A percentile compares a stretch with the other conserved stretches of the same genome.
phyloP scores from a whole-genome alignment of 2,888 invertebrate genomes.

The Agrochola macilenta region DNA sequence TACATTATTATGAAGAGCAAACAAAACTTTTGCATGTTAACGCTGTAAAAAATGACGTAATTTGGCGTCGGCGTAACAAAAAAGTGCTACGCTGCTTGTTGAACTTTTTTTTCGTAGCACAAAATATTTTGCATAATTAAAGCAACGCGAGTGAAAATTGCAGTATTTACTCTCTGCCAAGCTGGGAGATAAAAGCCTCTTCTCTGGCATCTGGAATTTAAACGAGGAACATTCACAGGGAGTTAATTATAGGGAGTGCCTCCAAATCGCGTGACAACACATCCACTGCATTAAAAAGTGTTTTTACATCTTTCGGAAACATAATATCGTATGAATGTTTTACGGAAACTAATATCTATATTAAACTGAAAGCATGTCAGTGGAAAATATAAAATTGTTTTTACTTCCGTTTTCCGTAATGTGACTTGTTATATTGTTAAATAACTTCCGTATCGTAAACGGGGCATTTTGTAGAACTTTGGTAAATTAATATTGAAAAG shows the following conservation, averaged over 20 bases:
- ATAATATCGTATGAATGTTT: conserved; percentile 11
- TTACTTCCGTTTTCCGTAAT: conserved; percentile 24
- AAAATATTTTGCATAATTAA: conserved; percentile 57
- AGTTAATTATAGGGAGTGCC: conserved; percentile 48
- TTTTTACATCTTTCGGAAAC: conserved; percentile 30
- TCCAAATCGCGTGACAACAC: conserved; percentile 39
- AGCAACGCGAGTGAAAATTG: conserved; percentile 51
- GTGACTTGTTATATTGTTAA: conserved; percentile 6
- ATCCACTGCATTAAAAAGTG: conserved; percentile 23
- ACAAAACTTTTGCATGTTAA: conserved; percentile 52
- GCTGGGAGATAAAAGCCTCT: conserved; percentile 35
- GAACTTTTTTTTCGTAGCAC: conserved; percentile 31
- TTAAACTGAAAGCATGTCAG: conserved; percentile 15
- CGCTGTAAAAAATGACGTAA: conserved; percentile 54
- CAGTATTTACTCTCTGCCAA: conserved; percentile 59
- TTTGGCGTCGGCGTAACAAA: conserved; percentile 48
- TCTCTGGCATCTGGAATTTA: conserved; percentile 49
- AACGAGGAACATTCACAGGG: conserved; percentile 39
- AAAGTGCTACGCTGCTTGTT: conserved; percentile 30
- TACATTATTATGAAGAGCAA: conserved; percentile 54
- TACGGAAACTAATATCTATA: conserved; percentile 18
- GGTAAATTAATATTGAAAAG: background rate
- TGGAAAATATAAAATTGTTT: conserved; percentile 11
- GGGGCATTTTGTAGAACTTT: conserved; percentile 12
- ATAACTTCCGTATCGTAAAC: conserved; percentile 22